These are phyloP conservation scores for Larimichthys crocea DNA, from an alignment of 2,113 vertebrate species.

Conservation along the genomic window DNA sequence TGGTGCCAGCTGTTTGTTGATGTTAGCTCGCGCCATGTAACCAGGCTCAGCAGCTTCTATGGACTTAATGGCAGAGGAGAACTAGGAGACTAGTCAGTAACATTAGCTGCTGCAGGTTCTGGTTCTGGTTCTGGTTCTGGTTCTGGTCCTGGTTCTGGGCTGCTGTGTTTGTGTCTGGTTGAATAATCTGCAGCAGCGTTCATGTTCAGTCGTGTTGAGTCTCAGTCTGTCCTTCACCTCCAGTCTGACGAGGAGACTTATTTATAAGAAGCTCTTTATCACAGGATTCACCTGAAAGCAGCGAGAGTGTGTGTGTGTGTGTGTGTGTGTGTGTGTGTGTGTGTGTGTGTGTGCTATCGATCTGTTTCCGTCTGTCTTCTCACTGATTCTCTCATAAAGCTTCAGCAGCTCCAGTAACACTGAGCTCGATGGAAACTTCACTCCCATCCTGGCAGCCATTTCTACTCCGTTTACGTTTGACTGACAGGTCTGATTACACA, in stretches of 20 bases:
- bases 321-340: constrained; percentile 37
- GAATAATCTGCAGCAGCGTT: too few species aligned
- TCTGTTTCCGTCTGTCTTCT: constrained; percentile 63
- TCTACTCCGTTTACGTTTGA: constrained; percentile 29
- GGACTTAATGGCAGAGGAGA: too few species aligned
- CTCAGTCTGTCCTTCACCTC: neutral
- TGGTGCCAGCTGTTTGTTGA: too few species aligned
- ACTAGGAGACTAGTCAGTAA: too few species aligned
- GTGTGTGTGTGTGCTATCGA: too few species aligned
- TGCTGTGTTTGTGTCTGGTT: too few species aligned
- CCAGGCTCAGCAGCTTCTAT: too few species aligned
- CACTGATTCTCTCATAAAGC: constrained; percentile 50
- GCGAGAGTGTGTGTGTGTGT: constrained; percentile 2
- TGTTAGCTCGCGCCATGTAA: too few species aligned
- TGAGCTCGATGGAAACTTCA: constrained; percentile 53
- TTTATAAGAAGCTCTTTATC: neutral
- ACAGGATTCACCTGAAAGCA: neutral
- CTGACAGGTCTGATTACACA: constrained; percentile 43
- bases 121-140: too few species aligned
- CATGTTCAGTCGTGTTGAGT: too few species aligned
- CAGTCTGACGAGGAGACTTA: neutral
- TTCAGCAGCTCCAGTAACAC: constrained; percentile 41
- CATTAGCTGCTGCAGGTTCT: too few species aligned
- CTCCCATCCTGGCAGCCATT: constrained; percentile 25
- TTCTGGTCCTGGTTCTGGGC: too few species aligned